A percentile compares a stretch with the other conserved stretches of the same genome.
phyloP scores from a whole-genome alignment of 1,140 invertebrate genomes.

The Phortica variegata region DNA sequence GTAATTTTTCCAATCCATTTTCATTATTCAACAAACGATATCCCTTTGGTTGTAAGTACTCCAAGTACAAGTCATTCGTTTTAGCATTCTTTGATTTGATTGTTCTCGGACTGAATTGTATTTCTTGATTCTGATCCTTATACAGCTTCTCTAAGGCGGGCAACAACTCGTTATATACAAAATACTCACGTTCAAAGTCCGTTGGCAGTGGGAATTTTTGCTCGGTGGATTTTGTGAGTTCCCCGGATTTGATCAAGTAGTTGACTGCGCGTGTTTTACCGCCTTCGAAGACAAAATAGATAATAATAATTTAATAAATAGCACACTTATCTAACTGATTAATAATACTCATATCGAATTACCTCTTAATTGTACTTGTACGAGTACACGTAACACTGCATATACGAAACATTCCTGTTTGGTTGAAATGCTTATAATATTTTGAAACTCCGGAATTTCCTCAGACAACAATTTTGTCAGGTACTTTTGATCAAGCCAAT shows the following conservation, averaged over 20 bases:
- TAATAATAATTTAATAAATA: background rate
- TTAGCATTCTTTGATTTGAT: background rate
- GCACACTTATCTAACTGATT: no score
- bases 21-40: slow-evolving; percentile 19
- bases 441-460: no score
- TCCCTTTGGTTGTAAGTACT: slow-evolving; percentile 25
- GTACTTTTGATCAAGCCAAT: no score
- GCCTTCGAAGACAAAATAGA: background rate
- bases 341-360: background rate
- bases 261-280: slow-evolving; percentile 14
- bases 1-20: slow-evolving; percentile 58
- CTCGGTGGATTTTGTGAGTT: background rate
- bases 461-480: no score
- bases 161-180: slow-evolving; percentile 24
- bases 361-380: slow-evolving; percentile 20
- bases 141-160: slow-evolving; percentile 24
- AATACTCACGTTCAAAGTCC: slow-evolving; percentile 16
- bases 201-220: slow-evolving; percentile 11
- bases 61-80: slow-evolving; percentile 14
- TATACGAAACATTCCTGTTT: no score
- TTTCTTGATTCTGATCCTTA: slow-evolving; percentile 1
- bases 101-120: slow-evolving; percentile 12
- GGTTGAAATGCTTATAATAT: no score
- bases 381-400: slow-evolving; percentile 13
- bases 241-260: slow-evolving; percentile 27